Evolutionary conservation across 1,140 invertebrate genomes (phyloP), one percentile per base, ranked within the genome.

Genomic region (Caenorhabditis briggsae): DNA sequence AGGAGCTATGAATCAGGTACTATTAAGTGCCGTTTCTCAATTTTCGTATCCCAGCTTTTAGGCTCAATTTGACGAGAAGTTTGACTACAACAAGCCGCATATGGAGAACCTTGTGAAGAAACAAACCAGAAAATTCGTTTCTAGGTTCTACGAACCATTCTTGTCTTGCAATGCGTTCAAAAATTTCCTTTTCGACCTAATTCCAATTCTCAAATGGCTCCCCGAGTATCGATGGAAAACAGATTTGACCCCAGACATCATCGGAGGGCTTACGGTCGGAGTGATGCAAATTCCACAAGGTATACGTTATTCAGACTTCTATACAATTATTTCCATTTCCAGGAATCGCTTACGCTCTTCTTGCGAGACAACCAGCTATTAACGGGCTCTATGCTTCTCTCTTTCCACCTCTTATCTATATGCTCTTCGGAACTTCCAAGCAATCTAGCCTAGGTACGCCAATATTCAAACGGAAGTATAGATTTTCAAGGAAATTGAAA

Each of bases 241-340:
- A 16, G 90, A 90, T 83, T 59, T 93, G 0, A 33, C 92, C 14
- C 86, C 70, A 11, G 93, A 94, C 89, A 82, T 93, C 11, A 82
- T 94, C 18, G 91, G 93, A 5, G 93, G 93, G 18, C 50, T 94
- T n/a, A 94, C 93, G 0, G 91, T 94, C 23, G 93, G 93, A 11
- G 91, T 94, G 33, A 92, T 94, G 86, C 93, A 93, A 82, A 93
- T 94, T 74, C 93, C 94, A 18, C 93, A 94, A 89, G 93, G 93
- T 89, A 64, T 33, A 78, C n/a, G n/a, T 61, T 25, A 23, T n/a
- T n/a, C 59, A 25, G 59, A 12, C 23, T 58, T 5, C 3, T n/a
- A 61, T 70, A 6, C 18, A 0, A 25, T 43, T 14, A 20, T 14
- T 82, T 90, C 20, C 18, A 20, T 14, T 82, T 90, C 20, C 18